phyloP scores from a whole-genome alignment of 2,113 vertebrate species.

The Trematomus loennbergii region DNA sequence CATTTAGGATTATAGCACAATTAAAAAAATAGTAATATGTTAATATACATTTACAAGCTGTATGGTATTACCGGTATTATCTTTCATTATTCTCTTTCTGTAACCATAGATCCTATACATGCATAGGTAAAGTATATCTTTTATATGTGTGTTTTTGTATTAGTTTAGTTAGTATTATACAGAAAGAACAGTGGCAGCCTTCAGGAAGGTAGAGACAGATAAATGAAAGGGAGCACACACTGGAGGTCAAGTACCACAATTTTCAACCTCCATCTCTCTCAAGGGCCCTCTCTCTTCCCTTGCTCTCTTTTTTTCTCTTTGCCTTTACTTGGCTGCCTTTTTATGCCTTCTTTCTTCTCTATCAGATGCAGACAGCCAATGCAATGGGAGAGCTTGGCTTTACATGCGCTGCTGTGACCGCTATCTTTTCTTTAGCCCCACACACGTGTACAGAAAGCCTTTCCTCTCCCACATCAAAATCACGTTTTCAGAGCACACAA shows the following conservation, averaged over 20 bases:
- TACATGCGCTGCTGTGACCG: background rate
- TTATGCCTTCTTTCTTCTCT: constrained; percentile 50
- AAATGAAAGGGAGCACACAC: constrained; percentile 38
- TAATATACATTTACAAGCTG: no score
- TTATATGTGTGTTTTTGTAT: background rate
- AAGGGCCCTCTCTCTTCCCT: constrained; percentile 42
- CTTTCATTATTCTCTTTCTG: background rate
- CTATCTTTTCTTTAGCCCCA: background rate
- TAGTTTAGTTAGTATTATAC: background rate
- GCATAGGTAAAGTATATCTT: background rate
- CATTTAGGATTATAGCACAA: background rate
- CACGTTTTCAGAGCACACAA: constrained; percentile 8
- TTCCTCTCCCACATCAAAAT: constrained; percentile 21
- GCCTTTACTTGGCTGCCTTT: constrained; percentile 25
- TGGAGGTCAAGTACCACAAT: constrained; percentile 75
- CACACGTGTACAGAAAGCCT: constrained; percentile 20
- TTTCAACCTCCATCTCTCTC: constrained; percentile 57
- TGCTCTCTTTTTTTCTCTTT: constrained; percentile 20
- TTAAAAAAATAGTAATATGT: no score
- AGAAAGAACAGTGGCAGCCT: constrained; percentile 22
- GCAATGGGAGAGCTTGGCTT: constrained; percentile 13
- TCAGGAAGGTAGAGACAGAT: constrained; percentile 20
- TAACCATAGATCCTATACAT: background rate
- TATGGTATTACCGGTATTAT: no score
- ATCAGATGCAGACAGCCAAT: constrained; percentile 63